phyloP scores from a whole-genome alignment of 2,888 invertebrate genomes.

The Seira musarum region DNA sequence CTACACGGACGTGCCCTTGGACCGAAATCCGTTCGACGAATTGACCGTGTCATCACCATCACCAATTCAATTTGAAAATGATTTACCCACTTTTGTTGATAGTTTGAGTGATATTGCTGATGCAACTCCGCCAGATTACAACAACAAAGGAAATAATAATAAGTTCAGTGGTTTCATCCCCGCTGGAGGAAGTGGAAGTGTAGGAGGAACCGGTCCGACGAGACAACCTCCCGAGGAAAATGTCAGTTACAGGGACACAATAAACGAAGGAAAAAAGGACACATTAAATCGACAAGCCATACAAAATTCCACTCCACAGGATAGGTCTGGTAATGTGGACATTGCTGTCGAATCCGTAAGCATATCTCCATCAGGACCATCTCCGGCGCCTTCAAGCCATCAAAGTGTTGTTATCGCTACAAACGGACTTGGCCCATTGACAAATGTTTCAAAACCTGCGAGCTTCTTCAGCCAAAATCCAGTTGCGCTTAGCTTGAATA shows the following conservation, averaged over 20 bases:
- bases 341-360: background rate
- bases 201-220: background rate
- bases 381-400: constrained; percentile 36
- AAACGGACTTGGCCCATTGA: constrained; percentile 39
- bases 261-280: background rate
- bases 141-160: constrained; percentile 23
- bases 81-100: constrained; percentile 56
- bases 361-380: constrained; percentile 39
- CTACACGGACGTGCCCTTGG: constrained; percentile 67
- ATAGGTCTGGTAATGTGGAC: background rate
- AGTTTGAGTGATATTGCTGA: constrained; percentile 54
- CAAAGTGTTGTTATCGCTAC: constrained; percentile 37
- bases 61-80: constrained; percentile 61
- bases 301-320: background rate
- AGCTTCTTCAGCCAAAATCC: constrained; percentile 52
- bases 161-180: constrained; percentile 32
- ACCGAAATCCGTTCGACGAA: constrained; percentile 61
- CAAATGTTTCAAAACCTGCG: constrained; percentile 34
- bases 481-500: constrained; percentile 28
- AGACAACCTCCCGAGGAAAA: constrained; percentile 1
- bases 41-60: constrained; percentile 58
- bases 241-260: constrained; percentile 7
- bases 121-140: constrained; percentile 43
- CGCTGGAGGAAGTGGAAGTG: background rate
- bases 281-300: background rate